phyloP scores from a whole-genome alignment of 2,113 vertebrate species.

The Periophthalmodon schlosseri region DNA sequence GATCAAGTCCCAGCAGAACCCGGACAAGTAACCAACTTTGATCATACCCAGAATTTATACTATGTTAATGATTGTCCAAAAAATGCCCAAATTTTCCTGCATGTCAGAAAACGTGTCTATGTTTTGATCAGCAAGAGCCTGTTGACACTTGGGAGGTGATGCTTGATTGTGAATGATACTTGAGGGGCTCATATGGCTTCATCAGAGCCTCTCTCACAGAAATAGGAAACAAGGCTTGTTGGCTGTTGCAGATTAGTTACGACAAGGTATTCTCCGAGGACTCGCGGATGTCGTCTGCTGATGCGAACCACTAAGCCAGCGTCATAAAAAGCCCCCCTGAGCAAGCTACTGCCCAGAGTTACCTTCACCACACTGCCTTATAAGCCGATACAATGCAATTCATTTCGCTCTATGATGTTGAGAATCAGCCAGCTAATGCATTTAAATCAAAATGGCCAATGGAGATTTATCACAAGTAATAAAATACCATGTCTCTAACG shows the following conservation, averaged over 20 bases:
- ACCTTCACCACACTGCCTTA: conserved; percentile 2
- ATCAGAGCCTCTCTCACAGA: conserved; percentile 10
- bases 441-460: conserved; percentile 26
- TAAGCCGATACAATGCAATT: conserved; percentile 25
- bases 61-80: neutral
- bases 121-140: conserved; percentile 28
- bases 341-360: neutral
- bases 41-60: neutral
- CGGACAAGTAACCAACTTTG: conserved; percentile 18
- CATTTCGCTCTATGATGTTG: conserved; percentile 27
- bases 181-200: conserved; percentile 21
- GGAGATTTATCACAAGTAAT: conserved; percentile 31
- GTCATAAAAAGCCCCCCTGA: conserved; percentile 2
- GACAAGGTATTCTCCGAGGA: conserved; percentile 13
- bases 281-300: neutral
- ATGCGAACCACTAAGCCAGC: conserved; percentile 7
- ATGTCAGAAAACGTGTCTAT: neutral
- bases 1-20: conserved; percentile 41
- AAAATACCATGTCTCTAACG: conserved; percentile 19
- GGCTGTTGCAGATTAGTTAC: conserved; percentile 17
- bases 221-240: neutral
- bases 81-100: neutral
- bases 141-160: conserved; percentile 19
- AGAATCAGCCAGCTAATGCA: conserved; percentile 34
- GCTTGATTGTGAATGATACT: conserved; percentile 45